These are phyloP conservation scores for Strix occidentalis DNA, from an alignment of 2,797 vertebrate species.

Conservation along the genomic window DNA sequence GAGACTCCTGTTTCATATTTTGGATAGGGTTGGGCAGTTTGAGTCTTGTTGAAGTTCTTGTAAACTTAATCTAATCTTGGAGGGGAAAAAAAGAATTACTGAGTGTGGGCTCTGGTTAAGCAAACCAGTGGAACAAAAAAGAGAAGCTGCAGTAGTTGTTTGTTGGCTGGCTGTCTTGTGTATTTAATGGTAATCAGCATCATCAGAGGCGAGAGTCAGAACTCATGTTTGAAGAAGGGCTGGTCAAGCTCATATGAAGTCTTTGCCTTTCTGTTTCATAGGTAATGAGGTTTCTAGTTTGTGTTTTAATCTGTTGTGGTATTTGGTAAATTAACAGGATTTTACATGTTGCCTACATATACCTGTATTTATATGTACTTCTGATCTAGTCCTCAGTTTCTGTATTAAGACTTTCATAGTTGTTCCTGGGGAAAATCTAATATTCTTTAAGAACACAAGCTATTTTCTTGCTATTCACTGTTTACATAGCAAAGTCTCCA, in stretches of 20 bases:
- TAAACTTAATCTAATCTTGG: not conserved
- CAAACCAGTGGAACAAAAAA: not conserved
- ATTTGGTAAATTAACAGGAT: not conserved
- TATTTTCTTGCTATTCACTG: not conserved
- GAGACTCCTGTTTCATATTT: not conserved
- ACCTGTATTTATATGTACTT: not conserved
- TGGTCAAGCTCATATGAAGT: not conserved
- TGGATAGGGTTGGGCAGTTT: not conserved
- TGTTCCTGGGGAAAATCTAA: not conserved
- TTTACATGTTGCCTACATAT: not conserved
- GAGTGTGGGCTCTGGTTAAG: not conserved
- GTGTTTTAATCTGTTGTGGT: accelerated
- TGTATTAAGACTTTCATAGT: not conserved
- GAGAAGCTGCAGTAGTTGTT: not conserved
- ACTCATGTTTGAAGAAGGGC: not conserved
- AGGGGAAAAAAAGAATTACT: not conserved
- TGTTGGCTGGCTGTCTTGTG: not conserved
- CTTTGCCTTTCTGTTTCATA: not conserved
- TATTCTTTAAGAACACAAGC: not conserved
- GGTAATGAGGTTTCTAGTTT: not conserved
- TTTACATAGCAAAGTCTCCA: not conserved
- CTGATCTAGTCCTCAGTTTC: not conserved
- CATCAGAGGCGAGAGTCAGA: not conserved
- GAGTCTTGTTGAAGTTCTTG: not conserved
- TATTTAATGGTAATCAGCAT: not conserved